Evolutionary conservation across 1,140 invertebrate genomes (phyloP), one percentile per base, ranked within the genome.

Genomic region (Trichomalopsis sarcophagae): DNA sequence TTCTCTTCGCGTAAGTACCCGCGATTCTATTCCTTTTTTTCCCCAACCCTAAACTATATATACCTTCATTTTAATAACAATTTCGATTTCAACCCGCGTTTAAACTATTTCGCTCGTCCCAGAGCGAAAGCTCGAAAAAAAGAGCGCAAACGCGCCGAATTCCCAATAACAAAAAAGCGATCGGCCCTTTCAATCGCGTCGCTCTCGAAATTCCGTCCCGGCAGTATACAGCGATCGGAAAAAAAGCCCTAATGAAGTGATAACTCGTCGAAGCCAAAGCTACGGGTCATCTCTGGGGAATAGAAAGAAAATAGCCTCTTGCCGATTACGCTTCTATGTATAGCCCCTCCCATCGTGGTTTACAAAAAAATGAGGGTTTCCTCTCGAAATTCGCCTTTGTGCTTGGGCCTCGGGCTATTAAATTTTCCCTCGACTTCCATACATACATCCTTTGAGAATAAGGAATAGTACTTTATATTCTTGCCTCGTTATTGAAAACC

Each of bases 1-100:
- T 82, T n/a, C 73, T 71, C 23, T 55, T 81, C 44, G 11, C 50
- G 69, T 81, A 73, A 14, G 80, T 81, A 73, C 21, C 5, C 21
- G 17, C 40, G 9, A 62, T 62, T 62, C 3, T 17, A 62, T 62
- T 17, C 27, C 27, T 62, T 62, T 62, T 62, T 2, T 62, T n/a
- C 6, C 5, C 17, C 55, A 7, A 6, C 9, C 17, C 55, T 7
- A n/a, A n/a, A 17, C 21, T 21, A n/a, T 5, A 1, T 27, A 27
- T 4, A 7, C 6, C 0, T 1, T 0, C 21, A 62, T n/a, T 21
- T 1, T 0, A 62, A 7, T 17, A 17, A 2, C 55, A 17, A 21
- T 17, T 0, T n/a, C 55, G 6, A 62, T 21, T 21, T 0, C 55
- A 6, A 62, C 17, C 6, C 0, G 21, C 7, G 7, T 17, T 7